Base-by-base conservation (phyloP, 2,797 vertebrate species). In the Etheostoma nigrum region DNA sequence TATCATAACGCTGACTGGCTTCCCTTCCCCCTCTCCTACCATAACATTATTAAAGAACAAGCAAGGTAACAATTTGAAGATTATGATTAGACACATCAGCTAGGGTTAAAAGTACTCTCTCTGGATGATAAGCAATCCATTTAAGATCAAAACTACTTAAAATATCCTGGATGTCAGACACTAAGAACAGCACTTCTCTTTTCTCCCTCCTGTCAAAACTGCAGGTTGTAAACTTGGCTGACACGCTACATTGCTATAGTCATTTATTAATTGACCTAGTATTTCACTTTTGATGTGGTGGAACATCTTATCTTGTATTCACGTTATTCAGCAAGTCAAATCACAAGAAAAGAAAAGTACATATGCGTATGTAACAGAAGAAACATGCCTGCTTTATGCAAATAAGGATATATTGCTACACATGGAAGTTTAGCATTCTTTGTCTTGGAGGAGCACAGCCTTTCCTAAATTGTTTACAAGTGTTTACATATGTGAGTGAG, bases 381-480 rank as follows among this genome's bases (percentile, higher is more conserved):
- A 44, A 4, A 44, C 13, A 44, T 16, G 19, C 52, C 27, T 62
- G 48, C 42, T 57, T 45, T 21, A 55, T 49, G 36, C 19, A 23
- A 40, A 27, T 36, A 65, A 42, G 40, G 65, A 57, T 15, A 25
- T 4, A 52, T 6, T 4, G 16, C 44, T 16, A 7, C 58, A 58
- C 9, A 44, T 23, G 21, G 42, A 48, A 51, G 52, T 21, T 66
- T 42, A 30, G 4, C 53, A 79, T 83, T 81, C 62, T 59, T 62
- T 60, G 44, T 51, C 40, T 40, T 6, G 42, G 45, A 69, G 13
- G 27, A 57, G 59, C 47, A 16, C 42, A 74, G 69, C 60, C 1
- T 4, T 45, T 77, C 36, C 61, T 78, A 70, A 76, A 84, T 72
- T 57, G 81, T 81, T 86, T 79, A 78, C 27, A 64, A 21, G 23